Conservation (phyloP, 2,113 vertebrate species). For the Regulus satrapa region DNA sequence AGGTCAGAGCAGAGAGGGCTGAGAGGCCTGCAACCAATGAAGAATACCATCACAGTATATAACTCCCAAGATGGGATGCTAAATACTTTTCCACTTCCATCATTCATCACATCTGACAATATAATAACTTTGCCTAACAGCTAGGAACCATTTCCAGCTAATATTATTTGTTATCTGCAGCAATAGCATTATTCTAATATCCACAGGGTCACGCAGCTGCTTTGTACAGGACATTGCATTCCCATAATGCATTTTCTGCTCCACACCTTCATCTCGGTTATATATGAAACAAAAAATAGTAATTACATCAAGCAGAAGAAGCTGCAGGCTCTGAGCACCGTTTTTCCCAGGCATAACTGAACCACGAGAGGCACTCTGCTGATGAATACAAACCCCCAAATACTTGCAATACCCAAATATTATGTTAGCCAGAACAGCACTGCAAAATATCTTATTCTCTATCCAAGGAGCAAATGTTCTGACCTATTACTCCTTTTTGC, state of each 20-base stretch:
- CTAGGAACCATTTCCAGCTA: background rate
- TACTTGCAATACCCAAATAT: background rate
- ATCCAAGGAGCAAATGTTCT: background rate
- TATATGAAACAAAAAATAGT: background rate
- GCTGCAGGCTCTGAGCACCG: background rate
- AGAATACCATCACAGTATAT: background rate
- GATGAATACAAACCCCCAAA: background rate
- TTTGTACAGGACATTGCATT: background rate
- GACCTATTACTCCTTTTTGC: background rate
- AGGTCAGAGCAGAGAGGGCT: background rate
- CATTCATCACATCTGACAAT: background rate
- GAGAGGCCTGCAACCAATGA: background rate
- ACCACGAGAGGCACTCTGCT: background rate
- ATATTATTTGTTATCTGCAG: background rate
- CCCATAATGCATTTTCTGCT: background rate
- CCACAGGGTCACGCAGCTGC: background rate
- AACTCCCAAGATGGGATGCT: background rate
- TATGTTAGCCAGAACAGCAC: background rate
- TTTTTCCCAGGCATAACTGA: background rate
- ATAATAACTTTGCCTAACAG: background rate
- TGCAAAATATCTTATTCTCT: background rate
- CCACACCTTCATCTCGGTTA: background rate
- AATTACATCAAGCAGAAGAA: background rate
- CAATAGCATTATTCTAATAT: background rate
- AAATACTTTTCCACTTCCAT: background rate